These are phyloP conservation scores for Daubentonia madagascariensis DNA, from an alignment of 2,113 vertebrate species.

Conservation along the genomic window DNA sequence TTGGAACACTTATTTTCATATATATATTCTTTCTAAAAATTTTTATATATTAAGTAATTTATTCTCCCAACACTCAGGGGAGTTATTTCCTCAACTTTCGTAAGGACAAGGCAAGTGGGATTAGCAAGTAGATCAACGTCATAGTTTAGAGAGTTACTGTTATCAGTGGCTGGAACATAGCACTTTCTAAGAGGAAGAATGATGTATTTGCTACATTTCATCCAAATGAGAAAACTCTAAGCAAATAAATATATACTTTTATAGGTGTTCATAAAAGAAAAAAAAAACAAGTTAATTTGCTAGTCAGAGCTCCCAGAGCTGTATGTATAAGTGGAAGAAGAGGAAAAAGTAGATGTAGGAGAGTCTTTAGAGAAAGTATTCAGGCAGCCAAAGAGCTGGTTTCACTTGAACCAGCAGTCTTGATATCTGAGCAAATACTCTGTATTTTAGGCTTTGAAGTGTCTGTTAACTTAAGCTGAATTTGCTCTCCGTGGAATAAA, in stretches of 20 bases:
- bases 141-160: background rate
- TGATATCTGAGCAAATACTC: background rate
- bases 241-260: background rate
- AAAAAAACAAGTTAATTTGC: background rate
- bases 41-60: background rate
- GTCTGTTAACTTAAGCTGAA: background rate
- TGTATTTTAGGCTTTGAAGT: constrained; percentile 8
- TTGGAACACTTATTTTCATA: background rate
- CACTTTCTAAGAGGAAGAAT: background rate
- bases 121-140: background rate
- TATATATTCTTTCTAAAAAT: background rate
- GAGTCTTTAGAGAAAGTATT: background rate
- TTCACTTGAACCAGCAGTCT: background rate
- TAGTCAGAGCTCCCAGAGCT: background rate
- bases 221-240: background rate
- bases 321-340: background rate
- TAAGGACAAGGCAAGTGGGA: background rate
- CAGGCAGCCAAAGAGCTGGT: background rate
- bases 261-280: background rate
- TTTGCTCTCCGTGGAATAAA: constrained; percentile 33
- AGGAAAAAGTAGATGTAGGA: background rate
- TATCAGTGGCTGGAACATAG: background rate
- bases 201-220: background rate
- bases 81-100: background rate
- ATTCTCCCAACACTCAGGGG: background rate